phyloP scores from a whole-genome alignment of 2,888 invertebrate genomes.

The Iphiclides podalirius region DNA sequence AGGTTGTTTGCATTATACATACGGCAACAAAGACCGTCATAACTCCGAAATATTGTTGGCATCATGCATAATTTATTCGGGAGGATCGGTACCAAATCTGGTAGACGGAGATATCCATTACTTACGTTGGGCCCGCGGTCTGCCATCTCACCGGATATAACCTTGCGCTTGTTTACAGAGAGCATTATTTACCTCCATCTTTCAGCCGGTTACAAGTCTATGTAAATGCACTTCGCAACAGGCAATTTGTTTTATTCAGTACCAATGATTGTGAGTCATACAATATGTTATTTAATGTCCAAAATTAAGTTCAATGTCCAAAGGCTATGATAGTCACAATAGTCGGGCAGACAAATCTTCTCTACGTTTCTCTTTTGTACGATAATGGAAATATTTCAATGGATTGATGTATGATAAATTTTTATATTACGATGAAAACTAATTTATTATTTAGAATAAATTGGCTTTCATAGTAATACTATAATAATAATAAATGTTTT shows the following conservation, averaged over 20 bases:
- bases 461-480: no score
- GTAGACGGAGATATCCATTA: conserved; percentile 21
- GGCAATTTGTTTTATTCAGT: neutral
- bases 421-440: no score
- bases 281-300: no score
- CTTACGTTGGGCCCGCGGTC: conserved; percentile 16
- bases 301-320: no score
- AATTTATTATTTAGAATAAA: no score
- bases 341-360: no score
- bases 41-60: conserved; percentile 16
- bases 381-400: no score
- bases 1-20: conserved; percentile 15
- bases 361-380: no score
- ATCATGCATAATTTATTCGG: conserved; percentile 20
- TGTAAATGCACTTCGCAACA: neutral
- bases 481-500: no score
- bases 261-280: neutral
- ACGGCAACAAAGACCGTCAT: conserved; percentile 16
- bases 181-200: neutral
- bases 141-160: no score
- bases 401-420: no score
- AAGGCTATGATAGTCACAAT: no score
- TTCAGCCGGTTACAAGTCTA: neutral
- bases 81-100: conserved; percentile 21
- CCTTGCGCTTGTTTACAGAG: neutral